Evolutionary conservation across 1,140 invertebrate genomes (phyloP).

Genomic region (Lordiphosa mommai): DNA sequence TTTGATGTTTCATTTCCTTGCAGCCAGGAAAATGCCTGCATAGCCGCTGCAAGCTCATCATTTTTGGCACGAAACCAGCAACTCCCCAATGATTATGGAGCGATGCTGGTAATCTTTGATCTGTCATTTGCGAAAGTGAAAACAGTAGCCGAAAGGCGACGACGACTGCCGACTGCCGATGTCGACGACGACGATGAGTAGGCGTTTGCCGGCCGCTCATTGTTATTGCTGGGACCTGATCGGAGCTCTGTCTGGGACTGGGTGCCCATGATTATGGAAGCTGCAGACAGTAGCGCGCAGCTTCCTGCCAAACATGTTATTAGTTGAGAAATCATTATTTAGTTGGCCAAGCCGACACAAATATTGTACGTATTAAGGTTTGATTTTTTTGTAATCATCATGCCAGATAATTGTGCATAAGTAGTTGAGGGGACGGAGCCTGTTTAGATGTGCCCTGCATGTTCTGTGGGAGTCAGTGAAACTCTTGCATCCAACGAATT

Average conservation of each 20-base stretch:
- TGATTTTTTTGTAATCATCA: slow-evolving; percentile 35
- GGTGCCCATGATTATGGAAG: slow-evolving; percentile 21
- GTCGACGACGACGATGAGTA: slow-evolving; percentile 50
- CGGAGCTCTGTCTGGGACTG: slow-evolving; percentile 3
- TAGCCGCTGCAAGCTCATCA: slow-evolving; percentile 23
- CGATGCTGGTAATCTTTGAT: slow-evolving; percentile 58
- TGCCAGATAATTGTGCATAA: slow-evolving; percentile 40
- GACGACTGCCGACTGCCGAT: background rate
- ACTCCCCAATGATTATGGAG: slow-evolving; percentile 44
- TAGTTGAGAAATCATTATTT: slow-evolving; percentile 37
- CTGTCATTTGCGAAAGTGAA: slow-evolving; percentile 59
- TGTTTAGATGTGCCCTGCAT: background rate
- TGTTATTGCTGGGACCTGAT: slow-evolving; percentile 19
- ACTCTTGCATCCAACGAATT: background rate
- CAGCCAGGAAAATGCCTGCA: background rate
- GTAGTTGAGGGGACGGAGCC: background rate
- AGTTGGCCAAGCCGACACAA: slow-evolving; percentile 23
- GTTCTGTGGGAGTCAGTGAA: background rate
- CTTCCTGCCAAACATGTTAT: slow-evolving; percentile 59
- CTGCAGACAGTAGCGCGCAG: slow-evolving; percentile 19
- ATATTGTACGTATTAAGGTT: slow-evolving; percentile 8
- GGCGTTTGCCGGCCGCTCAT: slow-evolving; percentile 50
- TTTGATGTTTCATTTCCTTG: slow-evolving; percentile 57
- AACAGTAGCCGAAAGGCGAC: slow-evolving; percentile 27
- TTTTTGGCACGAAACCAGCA: slow-evolving; percentile 56